Conservation (phyloP, 2,797 vertebrate genomes). For the Anas flavirostris region DNA sequence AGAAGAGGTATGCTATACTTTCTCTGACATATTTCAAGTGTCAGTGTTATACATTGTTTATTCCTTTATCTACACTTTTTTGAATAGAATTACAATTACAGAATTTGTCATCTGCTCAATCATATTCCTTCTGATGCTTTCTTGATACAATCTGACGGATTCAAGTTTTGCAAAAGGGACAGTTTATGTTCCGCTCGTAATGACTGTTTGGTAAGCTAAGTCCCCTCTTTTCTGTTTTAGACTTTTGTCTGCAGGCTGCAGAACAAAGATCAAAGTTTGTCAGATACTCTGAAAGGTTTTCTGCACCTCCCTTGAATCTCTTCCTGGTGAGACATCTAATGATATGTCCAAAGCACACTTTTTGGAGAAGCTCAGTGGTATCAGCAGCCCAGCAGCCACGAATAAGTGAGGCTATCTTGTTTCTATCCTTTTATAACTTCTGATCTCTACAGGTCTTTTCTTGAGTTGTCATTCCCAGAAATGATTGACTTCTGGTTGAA, state of each 20-base stretch:
- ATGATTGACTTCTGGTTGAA: background rate
- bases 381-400: background rate
- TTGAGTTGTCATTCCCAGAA: background rate
- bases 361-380: background rate
- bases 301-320: background rate
- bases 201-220: background rate
- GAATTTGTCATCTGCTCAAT: background rate
- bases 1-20: background rate
- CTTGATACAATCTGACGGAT: background rate
- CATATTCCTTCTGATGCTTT: background rate
- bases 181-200: background rate
- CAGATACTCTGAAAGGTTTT: background rate
- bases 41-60: background rate
- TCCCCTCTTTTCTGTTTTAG: background rate
- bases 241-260: background rate
- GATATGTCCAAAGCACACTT: background rate
- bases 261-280: background rate
- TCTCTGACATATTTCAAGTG: background rate
- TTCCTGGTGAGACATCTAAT: background rate
- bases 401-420: background rate
- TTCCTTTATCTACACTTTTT: background rate
- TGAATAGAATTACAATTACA: background rate
- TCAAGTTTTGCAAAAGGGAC: background rate
- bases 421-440: background rate
- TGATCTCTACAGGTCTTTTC: background rate